Percentiles rank a stretch among this genome's conserved stretches.
These are phyloP conservation scores for Andrena minutula DNA, from an alignment of 2,888 invertebrate species.

Conservation along the genomic window DNA sequence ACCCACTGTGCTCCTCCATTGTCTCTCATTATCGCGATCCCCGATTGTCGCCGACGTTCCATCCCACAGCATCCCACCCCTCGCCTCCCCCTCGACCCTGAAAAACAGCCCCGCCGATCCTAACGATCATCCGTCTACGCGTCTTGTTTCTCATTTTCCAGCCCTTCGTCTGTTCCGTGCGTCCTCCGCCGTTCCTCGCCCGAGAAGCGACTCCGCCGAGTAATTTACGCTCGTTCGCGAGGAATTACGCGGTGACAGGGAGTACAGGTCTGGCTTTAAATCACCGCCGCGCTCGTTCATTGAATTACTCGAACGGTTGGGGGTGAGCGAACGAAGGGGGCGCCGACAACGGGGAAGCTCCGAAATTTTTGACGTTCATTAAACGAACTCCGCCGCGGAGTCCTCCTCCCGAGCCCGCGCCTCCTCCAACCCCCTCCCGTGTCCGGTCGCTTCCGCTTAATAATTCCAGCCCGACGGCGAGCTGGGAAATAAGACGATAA, in stretches of 20 bases:
- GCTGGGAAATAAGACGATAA: conserved; percentile 49
- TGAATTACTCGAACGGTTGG: conserved; percentile 11
- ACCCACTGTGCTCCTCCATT: conserved; percentile 36
- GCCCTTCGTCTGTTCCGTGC: background rate
- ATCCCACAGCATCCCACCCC: background rate
- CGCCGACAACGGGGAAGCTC: background rate
- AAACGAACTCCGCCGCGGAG: conserved; percentile 4
- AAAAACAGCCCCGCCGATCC: conserved; percentile 40
- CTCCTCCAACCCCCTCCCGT: too few relatives aligned
- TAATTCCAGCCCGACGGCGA: conserved; percentile 25
- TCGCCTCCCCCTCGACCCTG: conserved; percentile 14
- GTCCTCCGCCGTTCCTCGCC: background rate
- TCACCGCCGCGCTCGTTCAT: conserved; percentile 14
- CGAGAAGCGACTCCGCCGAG: background rate
- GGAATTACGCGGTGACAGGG: background rate
- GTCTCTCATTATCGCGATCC: conserved; percentile 59
- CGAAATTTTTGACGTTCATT: conserved; percentile 53
- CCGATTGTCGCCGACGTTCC: conserved; percentile 51
- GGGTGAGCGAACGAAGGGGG: too few relatives aligned
- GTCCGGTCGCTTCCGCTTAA: conserved; percentile 1
- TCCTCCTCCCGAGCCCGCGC: background rate
- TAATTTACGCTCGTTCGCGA: conserved; percentile 23
- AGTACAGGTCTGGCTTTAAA: conserved; percentile 10
- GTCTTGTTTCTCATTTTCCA: conserved; percentile 6
- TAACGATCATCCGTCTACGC: conserved; percentile 38